Conservation (phyloP, 2,888 invertebrate genomes). For the Clistopyga incitator region DNA sequence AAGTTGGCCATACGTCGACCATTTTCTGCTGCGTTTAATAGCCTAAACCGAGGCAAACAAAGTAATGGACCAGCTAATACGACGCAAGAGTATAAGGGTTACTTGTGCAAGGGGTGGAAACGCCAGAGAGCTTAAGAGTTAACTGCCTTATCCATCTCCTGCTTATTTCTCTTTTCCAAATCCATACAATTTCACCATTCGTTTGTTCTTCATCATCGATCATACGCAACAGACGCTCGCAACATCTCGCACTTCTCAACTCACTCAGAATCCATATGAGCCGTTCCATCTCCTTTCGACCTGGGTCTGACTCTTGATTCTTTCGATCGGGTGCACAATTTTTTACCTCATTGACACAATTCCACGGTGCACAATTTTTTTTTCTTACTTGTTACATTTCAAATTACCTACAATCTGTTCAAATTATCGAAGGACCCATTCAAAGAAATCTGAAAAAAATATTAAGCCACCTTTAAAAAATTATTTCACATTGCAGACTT, state of each 20-base stretch:
- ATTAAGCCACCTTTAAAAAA: too few relatives aligned
- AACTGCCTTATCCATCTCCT: not conserved
- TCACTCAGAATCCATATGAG: too few relatives aligned
- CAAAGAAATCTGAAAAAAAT: too few relatives aligned
- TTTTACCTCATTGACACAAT: too few relatives aligned
- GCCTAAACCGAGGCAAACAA: not conserved
- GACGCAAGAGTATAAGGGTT: not conserved
- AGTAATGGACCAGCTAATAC: not conserved
- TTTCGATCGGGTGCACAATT: too few relatives aligned
- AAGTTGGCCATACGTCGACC: not conserved
- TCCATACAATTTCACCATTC: slow-evolving; percentile 45
- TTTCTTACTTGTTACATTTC: too few relatives aligned
- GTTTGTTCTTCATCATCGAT: slow-evolving; percentile 50
- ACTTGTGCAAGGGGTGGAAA: not conserved
- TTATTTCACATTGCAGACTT: too few relatives aligned
- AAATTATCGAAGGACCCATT: too few relatives aligned
- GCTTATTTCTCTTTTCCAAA: slow-evolving; percentile 35
- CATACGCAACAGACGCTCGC: slow-evolving; percentile 20
- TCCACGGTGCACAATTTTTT: too few relatives aligned
- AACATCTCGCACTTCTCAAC: slow-evolving; percentile 9
- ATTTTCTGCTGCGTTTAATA: not conserved
- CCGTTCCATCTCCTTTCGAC: too few relatives aligned
- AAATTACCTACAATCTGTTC: too few relatives aligned
- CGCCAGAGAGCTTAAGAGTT: not conserved
- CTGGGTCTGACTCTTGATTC: too few relatives aligned